phyloP scores from a whole-genome alignment of 2,888 invertebrate species.

The Eurytoma californica region DNA sequence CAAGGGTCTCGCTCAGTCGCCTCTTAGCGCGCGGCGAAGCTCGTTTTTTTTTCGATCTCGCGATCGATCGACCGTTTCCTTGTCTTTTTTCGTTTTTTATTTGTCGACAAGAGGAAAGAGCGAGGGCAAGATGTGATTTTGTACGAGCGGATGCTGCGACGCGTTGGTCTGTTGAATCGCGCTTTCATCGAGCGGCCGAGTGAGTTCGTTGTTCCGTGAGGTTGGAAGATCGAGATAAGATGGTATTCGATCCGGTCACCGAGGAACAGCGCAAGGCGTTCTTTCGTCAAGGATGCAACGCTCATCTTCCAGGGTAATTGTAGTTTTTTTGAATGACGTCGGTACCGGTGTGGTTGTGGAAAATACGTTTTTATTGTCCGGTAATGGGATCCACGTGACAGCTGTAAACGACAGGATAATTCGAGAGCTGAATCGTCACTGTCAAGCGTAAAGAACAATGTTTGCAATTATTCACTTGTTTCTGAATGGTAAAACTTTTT shows the following conservation, averaged over 20 bases:
- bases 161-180: background rate
- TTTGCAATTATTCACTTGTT: too few relatives aligned
- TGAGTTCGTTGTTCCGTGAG: background rate
- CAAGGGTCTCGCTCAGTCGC: background rate
- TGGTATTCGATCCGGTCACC: slow-evolving; percentile 80
- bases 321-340: background rate
- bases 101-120: background rate
- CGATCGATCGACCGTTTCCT: too few relatives aligned
- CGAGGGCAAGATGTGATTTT: slow-evolving; percentile 1
- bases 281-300: slow-evolving; percentile 78
- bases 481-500: too few relatives aligned
- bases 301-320: slow-evolving; percentile 81
- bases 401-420: background rate
- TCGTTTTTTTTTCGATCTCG: too few relatives aligned
- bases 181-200: background rate
- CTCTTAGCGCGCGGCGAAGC: too few relatives aligned
- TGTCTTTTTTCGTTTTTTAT: too few relatives aligned
- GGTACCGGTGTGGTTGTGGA: background rate
- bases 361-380: background rate
- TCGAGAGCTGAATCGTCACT: too few relatives aligned
- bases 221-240: slow-evolving; percentile 60
- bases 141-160: background rate
- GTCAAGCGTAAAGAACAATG: too few relatives aligned
- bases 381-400: background rate
- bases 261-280: slow-evolving; percentile 79